Evolutionary conservation across 2,113 vertebrate species (phyloP), one percentile per base, ranked within the genome.

Genomic region (Rhea americana): DNA sequence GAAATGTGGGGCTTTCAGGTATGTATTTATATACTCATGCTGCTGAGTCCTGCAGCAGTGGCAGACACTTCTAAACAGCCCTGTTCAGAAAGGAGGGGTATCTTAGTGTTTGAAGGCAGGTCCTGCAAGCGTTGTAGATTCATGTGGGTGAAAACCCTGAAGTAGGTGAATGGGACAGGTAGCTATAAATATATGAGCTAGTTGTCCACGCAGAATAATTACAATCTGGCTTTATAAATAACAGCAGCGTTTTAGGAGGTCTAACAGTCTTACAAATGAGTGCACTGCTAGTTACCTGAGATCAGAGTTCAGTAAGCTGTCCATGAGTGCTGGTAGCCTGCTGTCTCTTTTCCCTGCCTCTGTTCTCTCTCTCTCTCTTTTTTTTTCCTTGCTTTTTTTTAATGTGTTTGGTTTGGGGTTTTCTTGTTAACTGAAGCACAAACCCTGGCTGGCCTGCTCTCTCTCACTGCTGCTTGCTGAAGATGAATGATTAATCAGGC

Each of bases 401-500:
- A 35, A n/a, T 18, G 7, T 15, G 28, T 41, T 1, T 2, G 55
- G 39, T 76, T 56, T 61, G 56, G 0, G 48, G 75, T n/a, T 7
- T 43, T 93, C 92, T 84, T 79, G 35, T 73, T 93, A 62, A 62
- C 77, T 84, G 86, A 82, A 89, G 41, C 75, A 48, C 53, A 87
- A 78, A 35, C 66, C 81, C 67, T 90, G 68, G 74, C 61, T 93
- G 80, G 43, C 43, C 78, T 94, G 79, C 58, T 78, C 5, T 93
- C 71, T 92, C 62, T 91, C 28, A 5, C 25, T 68, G 51, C 76
- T 94, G 78, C 73, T 93, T 91, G 84, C 86, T 73, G 65, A 87
- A 96, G 92, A 87, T 37, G 81, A 95, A 65, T 96, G 91, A 93
- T 91, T 96, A 95, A 96, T 92, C 58, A 58, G 74, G 45, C 53